Base-by-base conservation (phyloP, 1,140 invertebrate species). In the Acromyrmex heyeri region DNA sequence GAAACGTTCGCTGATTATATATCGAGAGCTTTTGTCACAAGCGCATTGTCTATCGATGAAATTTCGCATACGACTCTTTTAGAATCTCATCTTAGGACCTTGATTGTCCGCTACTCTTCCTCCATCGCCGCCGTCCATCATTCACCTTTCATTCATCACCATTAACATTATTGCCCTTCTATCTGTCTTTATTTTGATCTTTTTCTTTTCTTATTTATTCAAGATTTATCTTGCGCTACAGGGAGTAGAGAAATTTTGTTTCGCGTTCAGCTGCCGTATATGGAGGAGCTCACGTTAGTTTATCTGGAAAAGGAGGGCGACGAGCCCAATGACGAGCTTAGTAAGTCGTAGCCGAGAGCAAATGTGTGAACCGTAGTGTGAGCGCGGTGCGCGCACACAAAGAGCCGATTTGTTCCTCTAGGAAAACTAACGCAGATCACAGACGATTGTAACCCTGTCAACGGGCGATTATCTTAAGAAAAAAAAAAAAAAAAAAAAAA, bases 251-350 rank as follows among this genome's bases (percentile, higher is more conserved):
- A 98, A 97, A 97, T 98, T 96, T 97, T 98, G 96, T 98, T 97
- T 96, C 97, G 97, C 96, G 97, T 98, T 96, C 97, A 97, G 96
- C 97, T 98, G 96, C 97, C 97, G 95, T 97, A 97, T 97, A 97
- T 97, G 97, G 97, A 98, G 96, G 97, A 98, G 96, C 97, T 98
- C 96, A 98, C 97, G 95, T 97, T 98, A 96, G 97, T 98, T 96
- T 97, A 97, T 97, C 97, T 98, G 97, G 97, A 98, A 97, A 97
- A 97, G 93, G 95, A 95, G 83, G 96, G 86, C 86, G 79, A 90
- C 89, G 69, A 91, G 95, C 94, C 95, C 95, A 92, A 94, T 95
- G 96, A 96, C 93, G 96, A 96, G 88, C 95, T 96, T 96, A 96
- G 96, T 97, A 97, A 97, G 96, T 94, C 91, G 88, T 69, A 73